Evolutionary conservation across 2,888 invertebrate species (phyloP), one percentile per base, ranked within the genome.

Genomic region (Aromia moschata): DNA sequence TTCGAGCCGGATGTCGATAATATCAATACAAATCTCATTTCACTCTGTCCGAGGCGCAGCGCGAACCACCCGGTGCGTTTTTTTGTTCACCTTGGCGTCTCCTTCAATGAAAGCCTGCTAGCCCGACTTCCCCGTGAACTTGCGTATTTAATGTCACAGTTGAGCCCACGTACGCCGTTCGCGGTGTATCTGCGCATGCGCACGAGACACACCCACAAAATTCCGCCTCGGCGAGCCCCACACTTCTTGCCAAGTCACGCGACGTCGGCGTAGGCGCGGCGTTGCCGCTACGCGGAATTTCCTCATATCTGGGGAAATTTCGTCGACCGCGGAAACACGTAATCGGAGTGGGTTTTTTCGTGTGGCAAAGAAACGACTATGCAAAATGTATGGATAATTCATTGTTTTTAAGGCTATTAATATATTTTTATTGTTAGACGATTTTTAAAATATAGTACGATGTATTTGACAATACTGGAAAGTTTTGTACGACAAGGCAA

Each of bases 51-150:
- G n/a, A n/a, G n/a, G n/a, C n/a, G n/a, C n/a, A 25, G 25, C 3
- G 25, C 25, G 25, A 25, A 7, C 25, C 25, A 25, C 4, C 25
- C 25, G 25, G 15, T 40, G 40, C 40, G 17, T n/a, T 31, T 44
- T 31, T 47, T 36, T 20, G n/a, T 47, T 47, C 36, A 37, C 47
- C 47, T 47, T 47, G 47, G 18, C 9, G 37, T 47, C 47, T 20
- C 47, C 47, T 47, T 47, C 47, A 16, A 9, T 17, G 47, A 12
- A 16, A 14, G 20, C 36, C 46, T n/a, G n/a, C n/a, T n/a, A n/a
- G n/a, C 11, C 46, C 14, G 33, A 46, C 18, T 46, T 17, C 37
- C 47, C 47, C 43, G 20, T 47, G 47, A 47, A 47, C 47, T 47
- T 47, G 47, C 1, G 25, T 33, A n/a, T 1, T 45, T 30, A 12